phyloP scores from a whole-genome alignment of 2,797 vertebrate species.

The Scyliorhinus canicula region DNA sequence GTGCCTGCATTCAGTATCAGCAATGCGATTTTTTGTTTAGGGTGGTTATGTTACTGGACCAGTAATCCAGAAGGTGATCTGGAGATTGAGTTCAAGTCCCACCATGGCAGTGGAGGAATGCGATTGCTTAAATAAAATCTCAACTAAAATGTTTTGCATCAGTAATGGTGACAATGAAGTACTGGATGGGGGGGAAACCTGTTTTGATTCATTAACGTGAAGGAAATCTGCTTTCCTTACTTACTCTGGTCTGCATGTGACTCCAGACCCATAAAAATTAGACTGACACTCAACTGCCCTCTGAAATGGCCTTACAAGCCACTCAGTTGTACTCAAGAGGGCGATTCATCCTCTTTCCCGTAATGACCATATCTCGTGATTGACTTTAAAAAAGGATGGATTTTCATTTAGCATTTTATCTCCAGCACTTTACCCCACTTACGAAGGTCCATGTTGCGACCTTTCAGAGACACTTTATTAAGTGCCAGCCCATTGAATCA shows the following conservation, averaged over 20 bases:
- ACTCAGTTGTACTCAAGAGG: background rate
- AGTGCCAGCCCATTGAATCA: too few species aligned
- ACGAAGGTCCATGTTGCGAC: background rate
- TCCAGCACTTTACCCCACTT: background rate
- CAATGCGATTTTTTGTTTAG: background rate
- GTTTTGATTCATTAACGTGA: too few species aligned
- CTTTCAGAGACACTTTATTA: background rate
- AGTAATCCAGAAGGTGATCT: too few species aligned
- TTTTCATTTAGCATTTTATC: background rate
- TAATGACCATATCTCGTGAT: too few species aligned
- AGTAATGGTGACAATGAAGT: too few species aligned
- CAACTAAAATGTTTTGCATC: too few species aligned
- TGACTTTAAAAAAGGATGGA: background rate
- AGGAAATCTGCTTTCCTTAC: background rate
- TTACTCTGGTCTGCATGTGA: background rate
- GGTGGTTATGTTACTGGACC: too few species aligned
- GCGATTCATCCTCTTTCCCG: background rate
- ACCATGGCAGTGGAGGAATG: too few species aligned
- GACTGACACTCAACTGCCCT: background rate
- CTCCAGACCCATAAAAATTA: background rate
- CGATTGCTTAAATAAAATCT: too few species aligned
- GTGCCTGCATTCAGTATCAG: background rate
- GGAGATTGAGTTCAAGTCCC: too few species aligned
- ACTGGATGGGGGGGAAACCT: too few species aligned
- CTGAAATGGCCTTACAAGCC: background rate